Evolutionary conservation across 2,888 invertebrate species (phyloP).

Genomic region (Temnothorax ravouxi): DNA sequence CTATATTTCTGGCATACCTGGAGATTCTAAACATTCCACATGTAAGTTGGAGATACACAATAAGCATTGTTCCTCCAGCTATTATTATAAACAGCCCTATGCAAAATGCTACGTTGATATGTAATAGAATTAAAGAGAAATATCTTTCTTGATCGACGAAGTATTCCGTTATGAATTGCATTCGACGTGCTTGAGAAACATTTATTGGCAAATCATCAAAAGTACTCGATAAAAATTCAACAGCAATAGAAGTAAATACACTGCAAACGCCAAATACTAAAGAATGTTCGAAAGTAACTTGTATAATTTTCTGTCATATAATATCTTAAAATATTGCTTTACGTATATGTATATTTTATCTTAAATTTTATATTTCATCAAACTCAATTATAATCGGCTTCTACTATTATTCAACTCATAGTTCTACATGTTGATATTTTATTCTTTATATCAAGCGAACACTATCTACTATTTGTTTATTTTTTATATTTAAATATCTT

Average conservation of each 20-base stretch:
- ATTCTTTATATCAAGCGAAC: background rate
- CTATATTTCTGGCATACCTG: background rate
- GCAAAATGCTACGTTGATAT: background rate
- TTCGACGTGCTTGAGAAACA: background rate
- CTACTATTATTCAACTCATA: background rate
- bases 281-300: background rate
- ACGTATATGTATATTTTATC: background rate
- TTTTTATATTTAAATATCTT: background rate
- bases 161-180: background rate
- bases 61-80: background rate
- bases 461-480: background rate
- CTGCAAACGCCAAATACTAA: background rate
- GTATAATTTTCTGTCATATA: background rate
- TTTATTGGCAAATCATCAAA: background rate
- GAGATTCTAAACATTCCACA: constrained; percentile 25
- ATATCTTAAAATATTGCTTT: background rate
- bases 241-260: background rate
- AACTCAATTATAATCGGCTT: too few relatives aligned
- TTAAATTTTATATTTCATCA: background rate
- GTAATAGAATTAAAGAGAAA: constrained; percentile 14
- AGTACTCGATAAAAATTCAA: background rate
- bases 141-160: constrained; percentile 23
- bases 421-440: background rate
- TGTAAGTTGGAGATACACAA: background rate
- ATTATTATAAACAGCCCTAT: background rate